Percentiles rank a stretch among this genome's conserved stretches.
phyloP scores from a whole-genome alignment of 1,140 invertebrate genomes.

The Lepeophtheirus salmonis region DNA sequence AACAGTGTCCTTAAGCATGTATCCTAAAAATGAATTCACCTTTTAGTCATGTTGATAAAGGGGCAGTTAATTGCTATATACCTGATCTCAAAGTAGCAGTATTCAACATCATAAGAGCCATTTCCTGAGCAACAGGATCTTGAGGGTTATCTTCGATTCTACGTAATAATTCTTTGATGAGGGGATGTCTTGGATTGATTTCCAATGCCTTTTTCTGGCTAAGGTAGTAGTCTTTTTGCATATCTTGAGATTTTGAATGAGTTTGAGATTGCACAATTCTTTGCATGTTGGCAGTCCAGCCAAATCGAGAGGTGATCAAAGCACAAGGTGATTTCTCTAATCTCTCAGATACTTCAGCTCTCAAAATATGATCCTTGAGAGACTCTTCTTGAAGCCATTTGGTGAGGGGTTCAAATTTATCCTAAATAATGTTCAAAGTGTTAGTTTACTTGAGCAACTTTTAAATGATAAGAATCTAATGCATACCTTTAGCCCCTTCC shows the following conservation, averaged over 20 bases:
- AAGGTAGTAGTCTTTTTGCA: conserved; percentile 56
- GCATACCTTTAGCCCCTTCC: conserved; percentile 47
- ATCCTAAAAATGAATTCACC: too few relatives aligned
- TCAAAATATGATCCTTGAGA: conserved; percentile 59
- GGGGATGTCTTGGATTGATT: conserved; percentile 89
- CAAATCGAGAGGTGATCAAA: conserved; percentile 63
- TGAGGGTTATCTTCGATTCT: conserved; percentile 56
- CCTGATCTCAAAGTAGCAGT: conserved; percentile 31
- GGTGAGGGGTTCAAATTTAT: conserved; percentile 67
- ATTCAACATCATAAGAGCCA: conserved; percentile 78
- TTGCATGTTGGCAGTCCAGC: conserved; percentile 53
- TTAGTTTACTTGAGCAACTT: too few relatives aligned
- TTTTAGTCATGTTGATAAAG: too few relatives aligned
- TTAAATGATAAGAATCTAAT: too few relatives aligned
- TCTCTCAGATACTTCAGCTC: conserved; percentile 70
- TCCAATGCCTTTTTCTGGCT: conserved; percentile 94
- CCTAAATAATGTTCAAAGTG: too few relatives aligned
- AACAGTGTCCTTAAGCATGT: conserved; percentile 60
- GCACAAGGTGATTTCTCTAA: conserved; percentile 83
- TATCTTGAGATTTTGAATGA: conserved; percentile 43
- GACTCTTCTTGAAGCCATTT: conserved; percentile 73
- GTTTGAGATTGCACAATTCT: conserved; percentile 45
- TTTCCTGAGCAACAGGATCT: conserved; percentile 61
- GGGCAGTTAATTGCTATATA: too few relatives aligned
- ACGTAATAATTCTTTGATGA: conserved; percentile 72